Evolutionary conservation across 92 coral and sea anemone species (phyloP), one percentile per base, ranked within the genome.

Genomic region (Paramuricea clavata): DNA sequence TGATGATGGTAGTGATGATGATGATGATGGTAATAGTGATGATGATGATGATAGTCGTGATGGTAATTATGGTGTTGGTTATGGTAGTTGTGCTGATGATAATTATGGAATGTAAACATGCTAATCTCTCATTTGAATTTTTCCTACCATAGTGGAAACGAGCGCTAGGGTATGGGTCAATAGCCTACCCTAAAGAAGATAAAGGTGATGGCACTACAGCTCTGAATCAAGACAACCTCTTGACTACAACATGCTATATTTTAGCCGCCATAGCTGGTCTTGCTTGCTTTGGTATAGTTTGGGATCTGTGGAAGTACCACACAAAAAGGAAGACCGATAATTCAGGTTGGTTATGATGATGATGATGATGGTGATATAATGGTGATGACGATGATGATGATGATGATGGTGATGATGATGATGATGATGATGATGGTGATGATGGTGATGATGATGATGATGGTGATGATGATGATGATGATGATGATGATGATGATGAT

Each of bases 191-290:
- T 1, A 80, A 32, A 12, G 36, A 1, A 23, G 76, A 19, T n/a
- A 28, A 77, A 54, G 39, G 0, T 12, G 83, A 50, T 23, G 32
- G 1, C 31, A 23, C 47, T 5, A 30, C 74, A 6, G 41, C 49
- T 23, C 26, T 72, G 52, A 72, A 72, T 42, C 78, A 72, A 12
- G 78, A 72, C 28, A 41, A 12, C 23, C 78, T 72, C 47, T 4
- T 72, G 1, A 35, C 30, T 34, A 8, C 12, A 41, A 72, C 78
- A 35, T 72, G 34, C 34, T 72, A 72, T 54, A 17, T 27, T 41
- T 22, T 72, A 5, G 52, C 52, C 1, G 26, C 26, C 19, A 72
- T 72, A 23, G 78, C 78, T 35, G 1, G 22, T 19, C 78, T 72
- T n/a, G 47, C 52, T 3, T 13, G 5, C 10, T 72, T 17, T 72